Percentiles rank a stretch among this genome's conserved stretches.
Evolutionary conservation across 2,888 invertebrate genomes (phyloP).

Genomic region (Plebejus anna): DNA sequence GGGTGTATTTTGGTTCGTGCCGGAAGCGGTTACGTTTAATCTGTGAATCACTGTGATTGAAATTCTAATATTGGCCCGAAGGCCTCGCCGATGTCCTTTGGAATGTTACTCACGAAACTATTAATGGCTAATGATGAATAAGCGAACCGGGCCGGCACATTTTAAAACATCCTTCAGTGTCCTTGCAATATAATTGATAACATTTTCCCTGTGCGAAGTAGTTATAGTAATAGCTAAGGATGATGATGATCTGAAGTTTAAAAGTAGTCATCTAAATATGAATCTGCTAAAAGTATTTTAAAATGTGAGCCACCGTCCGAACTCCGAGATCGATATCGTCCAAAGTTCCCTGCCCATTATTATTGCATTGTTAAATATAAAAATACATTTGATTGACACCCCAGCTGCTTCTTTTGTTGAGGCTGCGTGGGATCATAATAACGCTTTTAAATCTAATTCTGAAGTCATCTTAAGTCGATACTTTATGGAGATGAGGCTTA

Average conservation of each 20-base stretch:
- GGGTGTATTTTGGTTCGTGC: conserved; percentile 3
- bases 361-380: conserved; percentile 47
- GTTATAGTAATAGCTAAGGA: too few relatives aligned
- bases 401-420: conserved; percentile 56
- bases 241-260: not conserved
- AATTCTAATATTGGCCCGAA: conserved; percentile 23
- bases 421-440: conserved; percentile 47
- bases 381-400: conserved; percentile 58
- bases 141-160: not conserved
- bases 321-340: conserved; percentile 13
- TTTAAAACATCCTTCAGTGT: not conserved
- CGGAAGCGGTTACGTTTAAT: conserved; percentile 16
- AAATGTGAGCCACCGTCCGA: not conserved
- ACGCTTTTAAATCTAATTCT: conserved; percentile 33
- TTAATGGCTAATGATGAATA: conserved; percentile 16
- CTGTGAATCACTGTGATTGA: conserved; percentile 22
- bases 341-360: conserved; percentile 16
- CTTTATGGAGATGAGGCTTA: conserved; percentile 28
- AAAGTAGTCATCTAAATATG: not conserved
- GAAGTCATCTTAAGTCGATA: conserved; percentile 28
- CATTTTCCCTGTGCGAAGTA: not conserved
- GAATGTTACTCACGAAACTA: conserved; percentile 26
- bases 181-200: conserved; percentile 1
- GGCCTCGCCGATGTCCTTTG: conserved; percentile 1
- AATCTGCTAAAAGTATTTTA: conserved; percentile 11